A percentile compares a stretch with the other conserved stretches of the same genome.
phyloP scores from a whole-genome alignment of 2,797 vertebrate genomes.

The Synanceia verrucosa region DNA sequence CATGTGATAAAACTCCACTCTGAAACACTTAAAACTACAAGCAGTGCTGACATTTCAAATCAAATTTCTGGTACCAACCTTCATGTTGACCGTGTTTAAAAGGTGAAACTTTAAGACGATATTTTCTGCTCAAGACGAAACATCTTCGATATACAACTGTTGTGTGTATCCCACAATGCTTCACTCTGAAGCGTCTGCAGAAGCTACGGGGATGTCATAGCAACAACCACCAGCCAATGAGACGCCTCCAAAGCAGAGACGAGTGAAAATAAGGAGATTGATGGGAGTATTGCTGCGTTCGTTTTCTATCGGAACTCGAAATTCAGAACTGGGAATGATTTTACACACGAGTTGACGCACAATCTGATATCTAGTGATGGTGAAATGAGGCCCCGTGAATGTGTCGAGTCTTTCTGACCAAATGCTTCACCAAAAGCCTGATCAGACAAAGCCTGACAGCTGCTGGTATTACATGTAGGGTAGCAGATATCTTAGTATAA shows the following conservation, averaged over 20 bases:
- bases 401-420: too few species aligned
- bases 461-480: too few species aligned
- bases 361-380: too few species aligned
- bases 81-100: slow-evolving; percentile 64
- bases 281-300: too few species aligned
- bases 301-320: too few species aligned
- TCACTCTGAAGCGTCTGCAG: slow-evolving; percentile 70
- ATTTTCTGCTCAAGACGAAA: slow-evolving; percentile 18
- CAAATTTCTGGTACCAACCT: slow-evolving; percentile 56
- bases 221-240: slow-evolving; percentile 67
- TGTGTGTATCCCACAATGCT: slow-evolving; percentile 67
- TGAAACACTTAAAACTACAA: background rate
- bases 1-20: background rate
- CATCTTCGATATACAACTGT: slow-evolving; percentile 10
- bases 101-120: background rate
- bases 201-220: slow-evolving; percentile 72
- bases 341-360: too few species aligned
- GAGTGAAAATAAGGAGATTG: background rate
- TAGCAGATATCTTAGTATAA: too few species aligned
- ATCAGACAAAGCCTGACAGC: too few species aligned
- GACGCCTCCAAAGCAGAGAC: background rate
- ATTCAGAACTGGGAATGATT: too few species aligned
- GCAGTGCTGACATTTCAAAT: fast-evolving
- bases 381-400: too few species aligned
- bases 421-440: too few species aligned